These are phyloP conservation scores for Phoeniculus purpureus DNA, from an alignment of 2,797 vertebrate species.

Conservation along the genomic window DNA sequence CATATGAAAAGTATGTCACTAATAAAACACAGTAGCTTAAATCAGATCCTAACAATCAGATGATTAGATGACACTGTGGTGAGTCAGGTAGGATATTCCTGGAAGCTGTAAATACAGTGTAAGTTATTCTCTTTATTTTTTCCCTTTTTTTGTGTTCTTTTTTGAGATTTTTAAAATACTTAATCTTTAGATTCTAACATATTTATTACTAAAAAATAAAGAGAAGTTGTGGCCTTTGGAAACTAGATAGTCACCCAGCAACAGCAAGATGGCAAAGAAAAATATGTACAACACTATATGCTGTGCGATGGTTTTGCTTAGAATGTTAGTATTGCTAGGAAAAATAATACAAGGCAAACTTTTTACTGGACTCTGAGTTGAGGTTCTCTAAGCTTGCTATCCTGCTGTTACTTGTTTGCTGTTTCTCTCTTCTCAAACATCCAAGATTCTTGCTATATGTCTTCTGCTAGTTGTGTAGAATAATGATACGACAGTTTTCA, in stretches of 20 bases:
- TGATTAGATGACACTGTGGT: slow-evolving; percentile 26
- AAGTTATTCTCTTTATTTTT: slow-evolving; percentile 51
- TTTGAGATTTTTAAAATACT: neutral
- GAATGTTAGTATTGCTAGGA: neutral
- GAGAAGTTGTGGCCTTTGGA: neutral
- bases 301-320: neutral
- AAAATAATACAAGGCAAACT: neutral
- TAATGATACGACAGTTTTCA: neutral
- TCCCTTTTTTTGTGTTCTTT: neutral
- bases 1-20: neutral
- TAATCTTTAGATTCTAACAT: neutral
- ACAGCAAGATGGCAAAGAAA: too few species aligned
- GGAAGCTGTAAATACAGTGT: slow-evolving; percentile 64
- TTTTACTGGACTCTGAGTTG: neutral
- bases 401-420: neutral
- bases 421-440: neutral
- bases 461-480: neutral
- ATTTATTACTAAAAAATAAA: neutral
- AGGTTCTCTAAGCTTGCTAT: neutral
- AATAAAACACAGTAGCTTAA: neutral
- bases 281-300: too few species aligned
- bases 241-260: neutral
- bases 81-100: slow-evolving; percentile 46
- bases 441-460: neutral
- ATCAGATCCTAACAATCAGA: neutral